A percentile compares a stretch with the other conserved stretches of the same genome.
phyloP scores from a whole-genome alignment of 2,888 invertebrate species.

The Hypolimnas misippus region DNA sequence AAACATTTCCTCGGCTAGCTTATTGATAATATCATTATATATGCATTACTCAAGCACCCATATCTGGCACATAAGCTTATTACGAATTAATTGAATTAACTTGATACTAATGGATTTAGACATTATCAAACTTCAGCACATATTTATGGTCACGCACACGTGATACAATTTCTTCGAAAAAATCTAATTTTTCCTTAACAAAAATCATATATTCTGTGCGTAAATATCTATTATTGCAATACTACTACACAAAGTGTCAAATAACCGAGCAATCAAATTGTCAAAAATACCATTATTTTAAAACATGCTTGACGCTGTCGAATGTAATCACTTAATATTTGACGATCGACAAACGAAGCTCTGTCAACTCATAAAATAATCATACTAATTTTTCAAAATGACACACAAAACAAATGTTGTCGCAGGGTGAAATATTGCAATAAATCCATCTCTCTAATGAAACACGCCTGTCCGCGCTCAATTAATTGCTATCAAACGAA shows the following conservation, averaged over 20 bases:
- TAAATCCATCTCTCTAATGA: not conserved
- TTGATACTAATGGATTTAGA: slow-evolving; percentile 5
- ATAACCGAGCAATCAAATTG: too few species aligned
- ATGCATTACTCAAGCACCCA: slow-evolving; percentile 6
- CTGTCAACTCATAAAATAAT: not conserved
- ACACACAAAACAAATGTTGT: not conserved
- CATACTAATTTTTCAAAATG: slow-evolving; percentile 6
- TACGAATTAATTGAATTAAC: slow-evolving; percentile 11
- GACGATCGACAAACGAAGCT: not conserved
- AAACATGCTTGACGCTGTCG: too few species aligned
- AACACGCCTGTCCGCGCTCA: slow-evolving; percentile 1
- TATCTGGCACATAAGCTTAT: slow-evolving; percentile 2
- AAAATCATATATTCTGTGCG: too few species aligned
- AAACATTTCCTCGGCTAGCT: not conserved
- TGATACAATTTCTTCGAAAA: not conserved
- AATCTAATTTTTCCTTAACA: not conserved
- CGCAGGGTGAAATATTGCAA: not conserved
- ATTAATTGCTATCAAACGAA: slow-evolving; percentile 3
- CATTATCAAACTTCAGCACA: not conserved
- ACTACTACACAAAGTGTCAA: too few species aligned
- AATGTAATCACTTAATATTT: too few species aligned
- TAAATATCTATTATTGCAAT: too few species aligned
- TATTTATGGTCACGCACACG: slow-evolving; percentile 2
- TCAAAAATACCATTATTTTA: too few species aligned
- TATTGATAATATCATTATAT: slow-evolving; percentile 2